phyloP scores from a whole-genome alignment of 2,113 vertebrate genomes.

The Oreotrochilus melanogaster region DNA sequence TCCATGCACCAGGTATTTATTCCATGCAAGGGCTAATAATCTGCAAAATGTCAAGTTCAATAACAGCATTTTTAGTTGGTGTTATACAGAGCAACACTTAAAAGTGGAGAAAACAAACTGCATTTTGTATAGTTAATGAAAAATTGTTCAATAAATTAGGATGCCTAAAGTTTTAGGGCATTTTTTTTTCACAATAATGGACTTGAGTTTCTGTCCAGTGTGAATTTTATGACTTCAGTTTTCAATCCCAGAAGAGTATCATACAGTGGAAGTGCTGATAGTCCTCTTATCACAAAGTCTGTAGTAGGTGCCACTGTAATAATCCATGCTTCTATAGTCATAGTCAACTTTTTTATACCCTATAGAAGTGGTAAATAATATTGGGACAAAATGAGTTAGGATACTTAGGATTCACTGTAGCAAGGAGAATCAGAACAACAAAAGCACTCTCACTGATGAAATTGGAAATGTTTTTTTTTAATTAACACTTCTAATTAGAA shows the following conservation, averaged over 20 bases:
- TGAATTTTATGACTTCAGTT: not conserved
- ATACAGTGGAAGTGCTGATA: not conserved
- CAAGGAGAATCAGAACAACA: slow-evolving; percentile 82
- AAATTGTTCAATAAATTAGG: not conserved
- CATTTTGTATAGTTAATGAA: not conserved
- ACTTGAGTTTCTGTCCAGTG: not conserved
- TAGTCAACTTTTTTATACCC: slow-evolving; percentile 63
- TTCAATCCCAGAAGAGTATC: slow-evolving; percentile 5
- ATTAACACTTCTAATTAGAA: slow-evolving; percentile 89
- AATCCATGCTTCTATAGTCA: slow-evolving; percentile 31
- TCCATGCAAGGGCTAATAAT: not conserved
- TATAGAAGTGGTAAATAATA: slow-evolving; percentile 76
- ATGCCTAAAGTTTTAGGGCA: not conserved
- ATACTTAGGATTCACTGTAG: slow-evolving; percentile 85
- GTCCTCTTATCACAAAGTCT: slow-evolving; percentile 3
- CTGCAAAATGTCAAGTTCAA: slow-evolving; percentile 9
- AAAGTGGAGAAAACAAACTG: not conserved
- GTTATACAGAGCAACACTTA: not conserved
- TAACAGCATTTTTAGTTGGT: not conserved
- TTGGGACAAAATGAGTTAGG: slow-evolving; percentile 76
- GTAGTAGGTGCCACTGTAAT: slow-evolving; percentile 28
- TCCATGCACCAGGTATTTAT: not conserved
- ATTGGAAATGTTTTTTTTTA: slow-evolving; percentile 87
- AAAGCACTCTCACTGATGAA: slow-evolving; percentile 85
- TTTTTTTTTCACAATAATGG: not conserved